Base-by-base conservation (phyloP, 2,113 vertebrate genomes). In the Pygoscelis adeliae region DNA sequence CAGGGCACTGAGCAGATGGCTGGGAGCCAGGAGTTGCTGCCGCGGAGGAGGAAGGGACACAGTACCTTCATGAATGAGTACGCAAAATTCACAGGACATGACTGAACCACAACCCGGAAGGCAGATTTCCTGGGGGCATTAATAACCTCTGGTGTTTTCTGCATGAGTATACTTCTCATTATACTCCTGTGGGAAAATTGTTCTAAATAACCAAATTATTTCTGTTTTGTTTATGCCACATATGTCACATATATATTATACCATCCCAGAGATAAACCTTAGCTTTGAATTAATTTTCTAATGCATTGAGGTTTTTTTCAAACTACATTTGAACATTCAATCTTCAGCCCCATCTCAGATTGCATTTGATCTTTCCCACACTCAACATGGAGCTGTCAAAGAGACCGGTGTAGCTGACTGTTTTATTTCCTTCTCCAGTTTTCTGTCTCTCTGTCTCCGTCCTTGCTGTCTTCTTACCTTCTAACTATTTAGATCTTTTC, bases 11-110 rank as follows among this genome's bases (percentile, higher is more conserved):
- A 49, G 90, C 8, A 40, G 82, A 53, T 4, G 8, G 6, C 5
- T 81, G 32, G 19, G 30, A 83, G 40, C 11, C 44, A 27, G 29
- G 26, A 71, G 5, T 22, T 0, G 0, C 46, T 42, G 25, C 5
- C 9, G 25, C 3, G 1, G 18, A 16, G n/a, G 29, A 78, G 14
- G 3, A 94, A 90, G 7, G 15, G n/a, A 46, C 50, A 42, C 19
- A 22, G 13, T 11, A 14, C 6, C 18, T 87, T 63, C 12, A 5
- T 0, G 1, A 71, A 52, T 0, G 0, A 30, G 14, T 29, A 38
- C 2, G 3, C 27, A 70, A 46, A 89, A 74, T 44, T 77, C 49
- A 62, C 16, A 50, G n/a, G 10, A 58, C 46, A 11, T 12, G 13
- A 32, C 34, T 55, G 16, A 91, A 76, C 20, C 10, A 63, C 34